Base-by-base conservation (phyloP, 92 coral and sea anemone genomes). In the Epizoanthus ramosus region DNA sequence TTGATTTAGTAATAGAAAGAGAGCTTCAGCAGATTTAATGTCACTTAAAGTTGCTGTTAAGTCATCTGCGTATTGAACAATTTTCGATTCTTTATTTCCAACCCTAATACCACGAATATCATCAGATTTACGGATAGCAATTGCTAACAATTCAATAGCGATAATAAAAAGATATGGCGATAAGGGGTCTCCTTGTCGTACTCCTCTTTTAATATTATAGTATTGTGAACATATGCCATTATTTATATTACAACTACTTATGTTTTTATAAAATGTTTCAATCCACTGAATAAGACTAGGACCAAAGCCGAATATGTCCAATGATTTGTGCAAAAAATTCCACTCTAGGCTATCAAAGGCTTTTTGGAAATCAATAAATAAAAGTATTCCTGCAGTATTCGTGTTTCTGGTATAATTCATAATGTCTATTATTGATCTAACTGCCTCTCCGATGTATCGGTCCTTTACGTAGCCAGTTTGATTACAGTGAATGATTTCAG, bases 291-390 rank as follows among this genome's bases (percentile, higher is more conserved):
- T 69, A 0, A 9, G 35, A 21, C 61, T 47, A 2, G 58, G 79
- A 13, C 79, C 79, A 18, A 73, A 73, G 4, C 79, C 79, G 50
- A 73, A 50, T 6, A 17, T 14, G 18, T 80, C 16, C 60, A 80
- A 25, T 17, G 76, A 68, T 45, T 70, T 31, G 19, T 8, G 37
- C 16, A 45, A 1, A 68, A 60, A 80, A 23, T 80, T 31, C 81
- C 81, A 21, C 24, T 80, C 31, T 18, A 80, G 15, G 18, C 65
- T 41, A 39, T 74, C 80, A 54, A 74, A 74, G 7, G 80, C 80
- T 74, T 74, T 74, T 74, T 74, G 56, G 13, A 74, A 74, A 54
- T 74, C 80, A 61, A 69, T 69, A 69, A 75, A 75, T 23, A 75
- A 21, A 24, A 75, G 43, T 68, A 57, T 10, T 75, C 81, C 67